These are phyloP conservation scores for Limanda limanda DNA, from an alignment of 2,113 vertebrate genomes.

Conservation along the genomic window DNA sequence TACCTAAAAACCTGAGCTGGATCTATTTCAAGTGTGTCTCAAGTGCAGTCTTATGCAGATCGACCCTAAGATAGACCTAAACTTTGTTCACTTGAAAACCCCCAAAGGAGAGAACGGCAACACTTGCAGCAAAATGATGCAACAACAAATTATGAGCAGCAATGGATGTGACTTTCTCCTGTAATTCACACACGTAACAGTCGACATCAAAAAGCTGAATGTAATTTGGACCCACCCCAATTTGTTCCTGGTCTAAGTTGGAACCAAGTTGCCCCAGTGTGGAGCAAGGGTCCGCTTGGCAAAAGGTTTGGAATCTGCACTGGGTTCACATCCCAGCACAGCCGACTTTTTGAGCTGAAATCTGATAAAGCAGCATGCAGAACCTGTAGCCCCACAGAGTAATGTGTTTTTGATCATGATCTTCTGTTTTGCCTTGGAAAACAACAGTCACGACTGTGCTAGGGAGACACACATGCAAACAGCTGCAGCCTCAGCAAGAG, in stretches of 20 bases:
- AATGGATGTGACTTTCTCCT: background rate
- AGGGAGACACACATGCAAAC: too few relatives aligned
- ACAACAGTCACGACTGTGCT: too few relatives aligned
- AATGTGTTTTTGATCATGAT: too few relatives aligned
- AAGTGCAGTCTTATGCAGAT: background rate
- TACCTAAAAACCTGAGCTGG: background rate
- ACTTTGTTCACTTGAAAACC: background rate
- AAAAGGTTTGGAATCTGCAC: too few relatives aligned
- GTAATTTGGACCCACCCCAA: background rate
- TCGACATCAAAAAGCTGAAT: background rate
- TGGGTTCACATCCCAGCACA: too few relatives aligned
- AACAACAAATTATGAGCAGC: conserved; percentile 1
- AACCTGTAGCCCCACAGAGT: background rate
- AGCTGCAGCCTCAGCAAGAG: too few relatives aligned
- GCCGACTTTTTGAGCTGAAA: background rate
- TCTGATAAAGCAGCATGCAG: background rate
- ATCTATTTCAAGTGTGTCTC: background rate
- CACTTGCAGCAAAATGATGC: background rate
- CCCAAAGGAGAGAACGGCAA: background rate
- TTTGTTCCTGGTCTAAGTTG: too few relatives aligned
- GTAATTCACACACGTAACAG: background rate
- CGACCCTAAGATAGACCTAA: background rate
- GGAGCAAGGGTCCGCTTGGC: background rate
- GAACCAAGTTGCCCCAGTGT: background rate
- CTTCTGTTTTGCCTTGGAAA: too few relatives aligned